Percentiles rank a stretch among this genome's conserved stretches.
phyloP scores from a whole-genome alignment of 2,888 invertebrate genomes.

The Zaprionus bogoriensis region DNA sequence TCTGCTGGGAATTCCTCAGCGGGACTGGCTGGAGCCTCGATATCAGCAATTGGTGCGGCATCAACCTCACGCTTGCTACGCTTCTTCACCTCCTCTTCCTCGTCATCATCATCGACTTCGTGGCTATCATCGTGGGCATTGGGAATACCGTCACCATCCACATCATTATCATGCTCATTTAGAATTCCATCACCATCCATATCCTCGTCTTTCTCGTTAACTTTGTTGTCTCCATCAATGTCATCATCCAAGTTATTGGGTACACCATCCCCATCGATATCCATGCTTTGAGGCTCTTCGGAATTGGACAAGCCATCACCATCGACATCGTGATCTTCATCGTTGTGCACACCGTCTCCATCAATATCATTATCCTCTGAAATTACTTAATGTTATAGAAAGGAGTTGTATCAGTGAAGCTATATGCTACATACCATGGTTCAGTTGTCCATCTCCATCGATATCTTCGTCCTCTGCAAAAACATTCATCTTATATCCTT shows the following conservation, averaged over 20 bases:
- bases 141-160: constrained; percentile 66
- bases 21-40: constrained; percentile 47
- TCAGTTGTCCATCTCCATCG: constrained; percentile 59
- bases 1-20: constrained; percentile 72
- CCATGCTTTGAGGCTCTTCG: constrained; percentile 58
- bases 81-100: constrained; percentile 74
- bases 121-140: constrained; percentile 70
- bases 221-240: constrained; percentile 81
- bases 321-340: constrained; percentile 63
- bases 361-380: constrained; percentile 78
- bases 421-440: constrained; percentile 51
- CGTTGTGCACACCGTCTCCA: constrained; percentile 82
- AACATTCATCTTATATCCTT: background rate
- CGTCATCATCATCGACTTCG: constrained; percentile 60
- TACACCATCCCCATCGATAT: constrained; percentile 64
- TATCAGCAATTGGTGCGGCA: constrained; percentile 69
- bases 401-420: background rate
- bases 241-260: constrained; percentile 56
- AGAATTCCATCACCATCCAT: constrained; percentile 82
- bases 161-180: constrained; percentile 70
- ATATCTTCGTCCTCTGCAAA: constrained; percentile 63
- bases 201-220: constrained; percentile 81
- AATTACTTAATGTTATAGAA: constrained; percentile 37
- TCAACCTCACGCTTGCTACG: constrained; percentile 81
- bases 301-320: constrained; percentile 62